Evolutionary conservation across 1,140 invertebrate species (phyloP).

Genomic region (Aradophagus sp.): DNA sequence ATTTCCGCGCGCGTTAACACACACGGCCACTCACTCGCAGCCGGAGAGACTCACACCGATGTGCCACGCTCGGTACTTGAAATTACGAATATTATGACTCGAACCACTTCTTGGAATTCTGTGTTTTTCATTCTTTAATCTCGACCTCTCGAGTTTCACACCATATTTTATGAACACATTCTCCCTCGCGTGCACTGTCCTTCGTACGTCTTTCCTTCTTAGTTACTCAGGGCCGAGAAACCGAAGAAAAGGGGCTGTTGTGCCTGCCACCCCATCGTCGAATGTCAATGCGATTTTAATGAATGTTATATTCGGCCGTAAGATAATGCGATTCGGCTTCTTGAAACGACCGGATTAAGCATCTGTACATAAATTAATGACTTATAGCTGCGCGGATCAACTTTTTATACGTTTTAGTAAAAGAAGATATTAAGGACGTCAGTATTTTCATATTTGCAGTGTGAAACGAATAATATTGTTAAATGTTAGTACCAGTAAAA

Average conservation of each 20-base stretch:
- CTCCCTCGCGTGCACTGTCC: conserved; percentile 60
- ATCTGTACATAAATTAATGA: conserved; percentile 15
- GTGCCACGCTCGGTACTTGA: conserved; percentile 46
- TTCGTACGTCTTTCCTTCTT: conserved; percentile 47
- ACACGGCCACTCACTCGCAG: conserved; percentile 22
- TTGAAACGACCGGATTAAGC: conserved; percentile 9
- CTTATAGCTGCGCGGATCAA: not conserved
- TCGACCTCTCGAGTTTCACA: conserved; percentile 73
- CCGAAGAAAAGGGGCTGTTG: conserved; percentile 33
- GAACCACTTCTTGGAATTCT: conserved; percentile 73
- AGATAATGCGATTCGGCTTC: conserved; percentile 20
- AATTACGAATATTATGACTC: conserved; percentile 64
- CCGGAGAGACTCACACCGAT: conserved; percentile 18
- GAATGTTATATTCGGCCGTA: conserved; percentile 12
- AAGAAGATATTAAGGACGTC: not conserved
- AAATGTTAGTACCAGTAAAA: no score
- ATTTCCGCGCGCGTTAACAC: conserved; percentile 52
- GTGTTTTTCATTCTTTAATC: conserved; percentile 75
- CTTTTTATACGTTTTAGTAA: not conserved
- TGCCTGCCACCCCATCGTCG: conserved; percentile 22
- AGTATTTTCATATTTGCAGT: no score
- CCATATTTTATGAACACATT: conserved; percentile 72
- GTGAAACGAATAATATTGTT: no score
- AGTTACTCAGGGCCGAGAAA: conserved; percentile 25
- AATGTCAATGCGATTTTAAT: conserved; percentile 35